Evolutionary conservation across 2,113 vertebrate species (phyloP).

Genomic region (Hippocampus abdominalis): DNA sequence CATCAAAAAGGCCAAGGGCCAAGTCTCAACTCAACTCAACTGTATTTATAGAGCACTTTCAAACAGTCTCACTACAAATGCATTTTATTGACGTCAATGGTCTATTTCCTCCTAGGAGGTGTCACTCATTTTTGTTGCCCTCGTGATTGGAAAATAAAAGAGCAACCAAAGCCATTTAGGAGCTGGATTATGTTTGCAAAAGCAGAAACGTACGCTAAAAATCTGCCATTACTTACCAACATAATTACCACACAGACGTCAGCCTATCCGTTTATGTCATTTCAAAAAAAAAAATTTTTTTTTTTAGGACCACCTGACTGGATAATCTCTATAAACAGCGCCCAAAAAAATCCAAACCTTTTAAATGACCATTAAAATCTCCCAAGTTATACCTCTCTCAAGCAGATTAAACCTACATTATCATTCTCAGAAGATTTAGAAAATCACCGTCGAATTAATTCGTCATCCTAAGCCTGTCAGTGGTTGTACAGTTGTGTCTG

Average conservation of each 20-base stretch:
- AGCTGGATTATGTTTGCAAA: not conserved
- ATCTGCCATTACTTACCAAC: too few relatives aligned
- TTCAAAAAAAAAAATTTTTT: not conserved
- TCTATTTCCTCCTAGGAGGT: too few relatives aligned
- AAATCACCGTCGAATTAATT: constrained; percentile 2
- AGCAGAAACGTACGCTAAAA: not conserved
- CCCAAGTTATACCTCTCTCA: constrained; percentile 2
- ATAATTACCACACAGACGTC: not conserved
- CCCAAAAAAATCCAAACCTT: not conserved
- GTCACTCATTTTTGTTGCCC: too few relatives aligned
- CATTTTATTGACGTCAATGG: too few relatives aligned
- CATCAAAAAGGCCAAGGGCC: too few relatives aligned
- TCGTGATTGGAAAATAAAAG: too few relatives aligned
- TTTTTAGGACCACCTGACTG: not conserved
- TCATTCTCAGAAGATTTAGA: constrained; percentile 2
- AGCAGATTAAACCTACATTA: constrained; percentile 11
- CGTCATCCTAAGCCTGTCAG: constrained; percentile 10
- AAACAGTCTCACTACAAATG: too few relatives aligned
- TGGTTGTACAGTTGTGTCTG: not conserved
- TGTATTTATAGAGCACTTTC: too few relatives aligned
- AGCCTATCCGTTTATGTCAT: not conserved
- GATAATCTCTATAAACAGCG: not conserved
- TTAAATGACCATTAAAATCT: not conserved
- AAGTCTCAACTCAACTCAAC: too few relatives aligned
- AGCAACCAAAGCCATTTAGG: too few relatives aligned